Evolutionary conservation across 2,797 vertebrate species (phyloP).

Genomic region (Phaenicophaeus curvirostris): DNA sequence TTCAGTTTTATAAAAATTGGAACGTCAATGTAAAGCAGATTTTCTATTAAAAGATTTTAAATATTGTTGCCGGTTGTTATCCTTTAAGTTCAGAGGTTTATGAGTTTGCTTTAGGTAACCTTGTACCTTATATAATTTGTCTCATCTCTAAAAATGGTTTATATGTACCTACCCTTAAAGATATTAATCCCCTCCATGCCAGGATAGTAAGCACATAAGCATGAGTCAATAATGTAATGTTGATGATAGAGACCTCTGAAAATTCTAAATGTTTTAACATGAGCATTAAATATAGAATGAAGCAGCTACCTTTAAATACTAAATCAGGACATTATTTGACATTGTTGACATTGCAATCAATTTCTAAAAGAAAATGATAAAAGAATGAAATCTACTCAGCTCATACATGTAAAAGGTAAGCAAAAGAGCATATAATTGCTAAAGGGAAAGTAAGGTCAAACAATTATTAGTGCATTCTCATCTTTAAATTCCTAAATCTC

Average conservation of each 20-base stretch:
- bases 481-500: background rate
- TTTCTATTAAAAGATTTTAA: background rate
- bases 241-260: background rate
- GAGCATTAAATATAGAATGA: background rate
- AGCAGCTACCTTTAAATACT: background rate
- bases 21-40: background rate
- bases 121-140: background rate
- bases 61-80: background rate
- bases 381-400: background rate
- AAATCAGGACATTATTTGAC: rapidly evolving
- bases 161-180: background rate
- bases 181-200: rapidly evolving
- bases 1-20: background rate
- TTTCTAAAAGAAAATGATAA: background rate
- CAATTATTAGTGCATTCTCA: background rate
- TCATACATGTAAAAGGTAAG: background rate
- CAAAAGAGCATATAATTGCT: background rate
- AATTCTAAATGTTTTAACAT: background rate
- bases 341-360: background rate
- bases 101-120: background rate
- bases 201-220: background rate
- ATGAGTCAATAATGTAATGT: background rate
- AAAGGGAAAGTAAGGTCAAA: background rate
- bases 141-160: background rate
- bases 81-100: background rate